Percentiles rank a stretch among this genome's conserved stretches.
These are phyloP conservation scores for Eublepharis macularius DNA, from an alignment of 2,113 vertebrate genomes.

Conservation along the genomic window DNA sequence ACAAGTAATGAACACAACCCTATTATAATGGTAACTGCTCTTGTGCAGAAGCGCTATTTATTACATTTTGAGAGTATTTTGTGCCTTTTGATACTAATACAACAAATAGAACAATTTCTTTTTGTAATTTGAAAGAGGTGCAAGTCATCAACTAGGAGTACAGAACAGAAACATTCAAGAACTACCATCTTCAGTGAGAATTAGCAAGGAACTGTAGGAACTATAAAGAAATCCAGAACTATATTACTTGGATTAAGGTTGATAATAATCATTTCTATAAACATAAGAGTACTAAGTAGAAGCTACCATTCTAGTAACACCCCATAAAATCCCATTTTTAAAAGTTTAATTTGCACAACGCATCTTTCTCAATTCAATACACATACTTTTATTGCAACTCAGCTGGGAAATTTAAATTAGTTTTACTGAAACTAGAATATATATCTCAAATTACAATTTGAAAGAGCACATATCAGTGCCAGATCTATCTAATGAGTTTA, in stretches of 20 bases:
- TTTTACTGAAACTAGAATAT: slow-evolving; percentile 17
- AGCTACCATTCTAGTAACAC: slow-evolving; percentile 1
- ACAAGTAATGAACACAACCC: slow-evolving; percentile 31
- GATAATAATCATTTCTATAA: background rate
- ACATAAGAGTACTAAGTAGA: slow-evolving; percentile 1
- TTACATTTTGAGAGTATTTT: slow-evolving; percentile 9
- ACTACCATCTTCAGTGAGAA: background rate
- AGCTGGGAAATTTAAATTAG: slow-evolving; percentile 43
- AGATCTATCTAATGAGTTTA: slow-evolving; percentile 3
- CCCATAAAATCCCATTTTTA: background rate
- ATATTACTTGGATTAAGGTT: background rate
- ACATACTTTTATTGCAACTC: slow-evolving; percentile 29
- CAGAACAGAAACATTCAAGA: slow-evolving; percentile 12
- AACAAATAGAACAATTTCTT: slow-evolving; percentile 35
- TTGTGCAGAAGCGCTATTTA: background rate
- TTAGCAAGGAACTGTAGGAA: slow-evolving; percentile 37
- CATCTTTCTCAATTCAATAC: background rate
- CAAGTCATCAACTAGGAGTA: background rate
- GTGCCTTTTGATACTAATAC: slow-evolving; percentile 28
- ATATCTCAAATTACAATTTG: background rate
- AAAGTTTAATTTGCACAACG: background rate
- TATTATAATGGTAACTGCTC: slow-evolving; percentile 30
- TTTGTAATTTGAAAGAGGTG: slow-evolving; percentile 27
- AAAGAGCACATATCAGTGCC: background rate
- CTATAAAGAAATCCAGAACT: background rate